These are phyloP conservation scores for Hemibagrus guttatus DNA, from an alignment of 2,797 vertebrate species.

Conservation along the genomic window DNA sequence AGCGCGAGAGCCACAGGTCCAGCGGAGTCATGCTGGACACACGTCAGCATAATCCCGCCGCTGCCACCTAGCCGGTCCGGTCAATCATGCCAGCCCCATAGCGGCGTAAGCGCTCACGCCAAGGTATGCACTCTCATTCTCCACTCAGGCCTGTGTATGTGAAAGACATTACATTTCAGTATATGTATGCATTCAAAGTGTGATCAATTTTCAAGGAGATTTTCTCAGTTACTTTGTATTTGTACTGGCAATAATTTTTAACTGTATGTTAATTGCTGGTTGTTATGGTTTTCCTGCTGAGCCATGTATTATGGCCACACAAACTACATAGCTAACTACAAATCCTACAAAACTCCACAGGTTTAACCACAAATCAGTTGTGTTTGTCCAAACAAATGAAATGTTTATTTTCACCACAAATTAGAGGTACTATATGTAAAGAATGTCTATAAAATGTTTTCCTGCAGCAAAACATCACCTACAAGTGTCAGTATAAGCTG, in stretches of 20 bases:
- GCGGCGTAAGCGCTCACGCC: slow-evolving; percentile 62
- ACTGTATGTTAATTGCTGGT: neutral
- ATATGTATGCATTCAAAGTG: slow-evolving; percentile 15
- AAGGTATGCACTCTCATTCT: slow-evolving; percentile 66
- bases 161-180: slow-evolving; percentile 46
- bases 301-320: neutral
- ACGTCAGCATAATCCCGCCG: slow-evolving; percentile 88
- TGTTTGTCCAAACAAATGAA: neutral
- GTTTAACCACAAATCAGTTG: neutral
- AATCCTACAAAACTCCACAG: neutral
- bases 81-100: slow-evolving; percentile 68
- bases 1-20: slow-evolving; percentile 96
- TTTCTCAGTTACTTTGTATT: neutral
- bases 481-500: neutral
- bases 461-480: neutral
- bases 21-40: slow-evolving; percentile 93
- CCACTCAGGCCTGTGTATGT: slow-evolving; percentile 65
- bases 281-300: neutral
- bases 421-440: neutral
- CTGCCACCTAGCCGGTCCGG: slow-evolving; percentile 72
- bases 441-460: neutral
- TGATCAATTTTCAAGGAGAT: neutral
- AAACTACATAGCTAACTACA: neutral
- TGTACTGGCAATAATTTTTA: neutral
- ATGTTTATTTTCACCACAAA: neutral